These are phyloP conservation scores for Clarias batrachus DNA, from an alignment of 2,113 vertebrate species.

Conservation along the genomic window DNA sequence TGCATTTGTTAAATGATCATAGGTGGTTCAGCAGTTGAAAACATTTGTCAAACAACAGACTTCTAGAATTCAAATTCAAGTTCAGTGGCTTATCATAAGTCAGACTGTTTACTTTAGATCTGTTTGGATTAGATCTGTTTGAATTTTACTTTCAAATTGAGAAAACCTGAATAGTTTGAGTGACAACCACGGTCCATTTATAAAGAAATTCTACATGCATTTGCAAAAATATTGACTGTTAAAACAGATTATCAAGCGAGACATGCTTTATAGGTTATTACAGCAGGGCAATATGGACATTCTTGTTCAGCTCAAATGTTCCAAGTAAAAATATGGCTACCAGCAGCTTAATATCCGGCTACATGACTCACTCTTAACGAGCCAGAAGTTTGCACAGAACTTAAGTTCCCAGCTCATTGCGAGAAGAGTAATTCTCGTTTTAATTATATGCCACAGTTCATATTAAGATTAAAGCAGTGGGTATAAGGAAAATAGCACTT, in stretches of 20 bases:
- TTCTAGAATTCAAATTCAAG: not conserved
- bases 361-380: not conserved
- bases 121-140: not conserved
- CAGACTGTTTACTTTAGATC: not conserved
- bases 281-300: not conserved
- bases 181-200: not conserved
- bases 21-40: not conserved
- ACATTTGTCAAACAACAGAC: not conserved
- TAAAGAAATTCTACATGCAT: not conserved
- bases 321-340: not conserved
- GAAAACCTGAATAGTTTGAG: not conserved
- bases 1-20: not conserved
- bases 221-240: not conserved
- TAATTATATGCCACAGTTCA: conserved; percentile 28
- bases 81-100: not conserved
- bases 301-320: not conserved
- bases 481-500: conserved; percentile 1
- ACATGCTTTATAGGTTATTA: not conserved
- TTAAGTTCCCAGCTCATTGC: conserved; percentile 16
- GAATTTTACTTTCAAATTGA: not conserved
- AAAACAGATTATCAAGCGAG: too few relatives aligned
- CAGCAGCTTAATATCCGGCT: not conserved
- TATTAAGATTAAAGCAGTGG: conserved; percentile 17
- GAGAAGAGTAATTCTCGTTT: not conserved
- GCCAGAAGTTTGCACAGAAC: conserved; percentile 12